Evolutionary conservation across 2,113 vertebrate species (phyloP).

Genomic region (Gavia stellata): DNA sequence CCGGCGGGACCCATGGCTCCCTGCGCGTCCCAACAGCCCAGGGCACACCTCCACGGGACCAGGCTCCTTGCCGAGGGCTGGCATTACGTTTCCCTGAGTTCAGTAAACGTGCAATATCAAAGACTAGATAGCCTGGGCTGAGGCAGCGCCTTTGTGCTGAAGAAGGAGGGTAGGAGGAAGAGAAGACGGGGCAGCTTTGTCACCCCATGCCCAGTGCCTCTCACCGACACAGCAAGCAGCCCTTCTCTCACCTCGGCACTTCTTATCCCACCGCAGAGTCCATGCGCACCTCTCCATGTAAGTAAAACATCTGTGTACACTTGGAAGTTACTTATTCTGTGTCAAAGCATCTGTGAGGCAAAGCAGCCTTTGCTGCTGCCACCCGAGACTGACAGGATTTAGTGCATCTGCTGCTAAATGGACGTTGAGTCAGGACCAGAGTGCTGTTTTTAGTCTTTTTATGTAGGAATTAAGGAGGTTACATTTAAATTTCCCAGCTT

Average conservation of each 20-base stretch:
- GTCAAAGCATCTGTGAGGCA: neutral
- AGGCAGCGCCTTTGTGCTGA: neutral
- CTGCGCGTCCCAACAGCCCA: neutral
- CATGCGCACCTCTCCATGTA: neutral
- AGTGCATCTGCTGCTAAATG: neutral
- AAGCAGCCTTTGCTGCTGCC: neutral
- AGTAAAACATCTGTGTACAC: fast-evolving
- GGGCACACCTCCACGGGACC: neutral
- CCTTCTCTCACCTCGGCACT: neutral
- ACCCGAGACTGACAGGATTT: neutral
- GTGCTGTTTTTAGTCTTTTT: neutral
- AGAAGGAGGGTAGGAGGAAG: neutral
- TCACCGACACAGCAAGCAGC: too few species aligned
- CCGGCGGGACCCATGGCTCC: fast-evolving
- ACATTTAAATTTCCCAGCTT: neutral
- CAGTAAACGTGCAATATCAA: neutral
- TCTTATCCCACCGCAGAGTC: neutral
- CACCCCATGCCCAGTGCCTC: fast-evolving
- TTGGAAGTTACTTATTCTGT: neutral
- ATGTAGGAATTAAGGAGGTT: neutral
- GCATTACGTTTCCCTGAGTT: neutral
- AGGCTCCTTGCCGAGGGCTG: neutral
- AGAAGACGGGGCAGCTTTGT: neutral
- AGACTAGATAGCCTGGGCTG: neutral
- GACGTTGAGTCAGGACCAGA: fast-evolving